Percentiles rank a stretch among this genome's conserved stretches.
Evolutionary conservation across 2,888 invertebrate species (phyloP).

Genomic region (Actias luna): DNA sequence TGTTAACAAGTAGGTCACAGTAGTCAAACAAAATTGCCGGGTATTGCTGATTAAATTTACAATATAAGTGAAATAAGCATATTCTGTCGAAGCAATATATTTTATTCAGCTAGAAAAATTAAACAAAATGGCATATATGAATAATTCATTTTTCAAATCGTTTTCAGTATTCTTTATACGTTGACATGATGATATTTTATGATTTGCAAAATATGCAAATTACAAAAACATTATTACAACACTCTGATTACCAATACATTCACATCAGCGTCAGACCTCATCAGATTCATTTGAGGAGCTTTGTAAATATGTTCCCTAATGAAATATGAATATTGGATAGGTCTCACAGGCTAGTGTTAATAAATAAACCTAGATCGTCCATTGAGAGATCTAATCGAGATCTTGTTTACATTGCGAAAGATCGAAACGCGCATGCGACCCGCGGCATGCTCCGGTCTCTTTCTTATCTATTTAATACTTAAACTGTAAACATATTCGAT

Average conservation of each 20-base stretch:
- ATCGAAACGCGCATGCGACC: constrained; percentile 40
- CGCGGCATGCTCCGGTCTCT: constrained; percentile 29
- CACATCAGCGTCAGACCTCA: constrained; percentile 6
- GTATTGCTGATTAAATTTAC: no score
- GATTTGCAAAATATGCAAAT: background rate
- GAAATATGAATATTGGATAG: constrained; percentile 55
- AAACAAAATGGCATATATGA: background rate
- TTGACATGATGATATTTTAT: background rate
- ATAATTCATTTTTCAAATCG: background rate
- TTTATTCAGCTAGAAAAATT: background rate
- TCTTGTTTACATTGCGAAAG: constrained; percentile 72
- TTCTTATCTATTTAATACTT: constrained; percentile 57
- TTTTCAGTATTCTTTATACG: background rate
- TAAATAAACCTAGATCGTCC: constrained; percentile 72
- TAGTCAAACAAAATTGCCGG: no score
- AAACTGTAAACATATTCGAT: constrained; percentile 66
- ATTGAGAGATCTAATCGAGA: constrained; percentile 64
- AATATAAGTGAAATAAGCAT: no score
- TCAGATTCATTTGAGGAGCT: constrained; percentile 29
- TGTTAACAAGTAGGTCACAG: no score
- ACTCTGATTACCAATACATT: constrained; percentile 1
- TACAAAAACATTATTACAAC: background rate
- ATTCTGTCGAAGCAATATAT: background rate
- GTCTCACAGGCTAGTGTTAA: constrained; percentile 55
- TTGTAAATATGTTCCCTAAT: constrained; percentile 33